Percentiles rank a stretch among this genome's conserved stretches.
Evolutionary conservation across 2,888 invertebrate genomes (phyloP).

Genomic region (Exephanes ischioxanthus): DNA sequence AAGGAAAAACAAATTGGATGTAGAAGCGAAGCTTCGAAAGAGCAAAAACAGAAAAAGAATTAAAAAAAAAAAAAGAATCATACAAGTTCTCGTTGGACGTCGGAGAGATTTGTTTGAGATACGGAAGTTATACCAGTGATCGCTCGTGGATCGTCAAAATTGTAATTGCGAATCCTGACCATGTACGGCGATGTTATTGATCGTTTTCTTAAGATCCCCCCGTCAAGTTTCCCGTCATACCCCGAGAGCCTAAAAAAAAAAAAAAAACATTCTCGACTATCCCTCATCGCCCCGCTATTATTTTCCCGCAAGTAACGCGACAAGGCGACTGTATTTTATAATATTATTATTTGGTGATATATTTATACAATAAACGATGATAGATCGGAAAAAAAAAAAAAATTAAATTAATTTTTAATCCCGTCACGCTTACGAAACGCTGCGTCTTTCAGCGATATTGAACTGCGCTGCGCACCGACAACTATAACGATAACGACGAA

Average conservation of each 20-base stretch:
- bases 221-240: not conserved
- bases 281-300: constrained; percentile 15
- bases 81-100: constrained; percentile 29
- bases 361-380: constrained; percentile 81
- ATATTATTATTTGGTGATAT: constrained; percentile 82
- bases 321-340: constrained; percentile 73
- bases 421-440: not conserved
- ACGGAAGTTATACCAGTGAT: constrained; percentile 42
- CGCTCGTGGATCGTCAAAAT: constrained; percentile 13
- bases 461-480: not conserved
- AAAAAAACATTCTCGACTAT: not conserved
- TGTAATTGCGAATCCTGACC: constrained; percentile 13
- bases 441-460: not conserved
- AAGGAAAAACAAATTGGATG: constrained; percentile 46
- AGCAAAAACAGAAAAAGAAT: not conserved
- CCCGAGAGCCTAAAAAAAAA: not conserved
- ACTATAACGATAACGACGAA: constrained; percentile 21
- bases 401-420: constrained; percentile 21
- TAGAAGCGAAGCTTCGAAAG: constrained; percentile 8
- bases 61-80: not conserved
- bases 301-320: constrained; percentile 35
- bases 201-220: constrained; percentile 44
- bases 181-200: constrained; percentile 34
- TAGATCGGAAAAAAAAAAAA: constrained; percentile 56
- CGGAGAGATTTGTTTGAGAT: constrained; percentile 53